phyloP scores from a whole-genome alignment of 1,140 invertebrate species.

The Heliconius melpomene region DNA sequence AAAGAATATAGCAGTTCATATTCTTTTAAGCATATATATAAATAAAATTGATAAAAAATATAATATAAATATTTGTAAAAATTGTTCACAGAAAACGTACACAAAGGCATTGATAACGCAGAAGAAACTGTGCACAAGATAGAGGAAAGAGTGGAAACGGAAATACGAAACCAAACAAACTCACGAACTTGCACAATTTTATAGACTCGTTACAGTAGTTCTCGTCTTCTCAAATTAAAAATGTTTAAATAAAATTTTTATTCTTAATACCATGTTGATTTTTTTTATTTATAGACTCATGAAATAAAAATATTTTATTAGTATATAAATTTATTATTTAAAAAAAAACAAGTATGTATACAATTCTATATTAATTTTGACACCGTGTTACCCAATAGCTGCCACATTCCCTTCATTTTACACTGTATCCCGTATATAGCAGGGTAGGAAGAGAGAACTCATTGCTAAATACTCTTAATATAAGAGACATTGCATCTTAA shows the following conservation, averaged over 20 bases:
- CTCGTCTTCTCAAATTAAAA: conserved; percentile 42
- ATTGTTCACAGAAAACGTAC: conserved; percentile 59
- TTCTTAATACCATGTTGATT: conserved; percentile 33
- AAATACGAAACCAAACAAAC: conserved; percentile 73
- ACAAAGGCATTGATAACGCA: conserved; percentile 67
- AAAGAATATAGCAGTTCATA: too few relatives aligned
- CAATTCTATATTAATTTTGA: too few relatives aligned
- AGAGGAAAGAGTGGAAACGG: conserved; percentile 71
- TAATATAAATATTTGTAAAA: not conserved
- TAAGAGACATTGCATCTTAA: too few relatives aligned
- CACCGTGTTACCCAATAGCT: too few relatives aligned
- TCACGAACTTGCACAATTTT: conserved; percentile 75
- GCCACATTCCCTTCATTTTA: too few relatives aligned
- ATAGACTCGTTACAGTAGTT: conserved; percentile 50
- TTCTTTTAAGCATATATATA: too few relatives aligned
- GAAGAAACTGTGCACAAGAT: conserved; percentile 69
- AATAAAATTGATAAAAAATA: not conserved
- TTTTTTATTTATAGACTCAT: conserved; percentile 7
- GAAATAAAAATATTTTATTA: not conserved
- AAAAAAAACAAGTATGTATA: too few relatives aligned
- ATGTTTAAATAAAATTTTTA: conserved; percentile 36
- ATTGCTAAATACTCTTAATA: too few relatives aligned
- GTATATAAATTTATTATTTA: too few relatives aligned
- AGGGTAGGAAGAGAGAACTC: too few relatives aligned
- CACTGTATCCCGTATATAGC: too few relatives aligned